phyloP scores from a whole-genome alignment of 1,140 invertebrate species.

The Sitobion miscanthi region DNA sequence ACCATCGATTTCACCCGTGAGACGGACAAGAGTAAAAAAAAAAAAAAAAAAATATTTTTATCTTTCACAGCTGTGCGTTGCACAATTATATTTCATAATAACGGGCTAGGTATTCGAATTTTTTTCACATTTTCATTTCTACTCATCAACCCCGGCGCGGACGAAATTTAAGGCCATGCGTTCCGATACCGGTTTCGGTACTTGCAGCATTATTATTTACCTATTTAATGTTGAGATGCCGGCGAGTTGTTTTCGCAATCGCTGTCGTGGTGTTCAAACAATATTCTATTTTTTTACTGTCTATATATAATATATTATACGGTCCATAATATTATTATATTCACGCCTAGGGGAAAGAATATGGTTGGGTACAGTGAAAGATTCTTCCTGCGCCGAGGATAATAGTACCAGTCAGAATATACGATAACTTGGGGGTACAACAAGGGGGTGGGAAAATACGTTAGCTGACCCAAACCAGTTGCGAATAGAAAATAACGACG shows the following conservation, averaged over 20 bases:
- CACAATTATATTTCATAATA: not conserved
- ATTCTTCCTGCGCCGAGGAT: not conserved
- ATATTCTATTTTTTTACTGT: not conserved
- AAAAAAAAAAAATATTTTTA: not conserved
- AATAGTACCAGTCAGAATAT: not conserved
- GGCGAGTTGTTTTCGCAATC: not conserved
- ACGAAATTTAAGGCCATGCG: not conserved
- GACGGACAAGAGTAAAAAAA: not conserved
- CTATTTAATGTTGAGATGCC: not conserved
- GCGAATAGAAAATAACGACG: not conserved
- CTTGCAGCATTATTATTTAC: not conserved
- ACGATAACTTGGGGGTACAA: not conserved
- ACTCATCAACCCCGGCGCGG: not conserved
- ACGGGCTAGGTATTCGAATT: not conserved
- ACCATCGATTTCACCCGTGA: not conserved
- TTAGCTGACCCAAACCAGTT: not conserved
- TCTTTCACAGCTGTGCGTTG: not conserved
- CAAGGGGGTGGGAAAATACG: not conserved
- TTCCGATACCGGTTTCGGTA: not conserved
- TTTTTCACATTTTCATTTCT: not conserved
- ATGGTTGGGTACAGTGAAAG: not conserved
- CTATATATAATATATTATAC: not conserved
- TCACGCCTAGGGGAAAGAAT: not conserved
- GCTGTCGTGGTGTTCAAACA: not conserved
- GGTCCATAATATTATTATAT: not conserved